Base-by-base conservation (phyloP, 92 coral and sea anemone genomes). In the Metridium senile region DNA sequence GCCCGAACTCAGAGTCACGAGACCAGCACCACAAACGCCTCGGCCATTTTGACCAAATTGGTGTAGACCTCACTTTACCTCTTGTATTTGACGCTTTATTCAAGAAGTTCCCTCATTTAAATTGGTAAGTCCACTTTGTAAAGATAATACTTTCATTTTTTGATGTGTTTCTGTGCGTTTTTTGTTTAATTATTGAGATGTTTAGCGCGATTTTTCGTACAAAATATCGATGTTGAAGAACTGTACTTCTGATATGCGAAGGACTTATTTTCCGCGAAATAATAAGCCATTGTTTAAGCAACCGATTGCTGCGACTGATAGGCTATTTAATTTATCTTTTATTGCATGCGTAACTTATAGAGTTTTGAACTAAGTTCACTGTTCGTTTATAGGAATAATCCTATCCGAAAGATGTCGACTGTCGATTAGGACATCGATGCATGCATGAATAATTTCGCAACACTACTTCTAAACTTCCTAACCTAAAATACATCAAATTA, bases 1-100 rank as follows among this genome's bases (percentile, higher is more conserved):
- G 68, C 22, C 62, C 65, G 80, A 78, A 53, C 43, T 72, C 86
- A 74, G 76, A 86, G 90, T 86, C 90, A 82, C 83, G 89, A 80
- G 88, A 81, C 75, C 71, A 71, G 77, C 81, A 66, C 81, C 77
- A 80, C 92, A 90, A 86, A 86, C 80, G 87, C 33, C 73, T 85
- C 93, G 93, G 93, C 97, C 97, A 91, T 91, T 84, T 91, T 91
- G 76, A 68, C 84, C 35, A 71, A 17, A 58, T 70, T 70, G 76
- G 84, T 31, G 66, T 28, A 70, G 84, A 68, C 77, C 11, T 35
- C 57, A 79, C 19, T 39, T 26, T 58, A 79, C 35, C 69, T 53
- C 56, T 77, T 70, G 84, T 76, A 79, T 79, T 79, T 68, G 73
- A 66, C 77, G 39, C 49, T 58, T 45, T 86, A 26, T 10, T 26